phyloP scores from a whole-genome alignment of 2,113 vertebrate species.

The Eurypyga helias region DNA sequence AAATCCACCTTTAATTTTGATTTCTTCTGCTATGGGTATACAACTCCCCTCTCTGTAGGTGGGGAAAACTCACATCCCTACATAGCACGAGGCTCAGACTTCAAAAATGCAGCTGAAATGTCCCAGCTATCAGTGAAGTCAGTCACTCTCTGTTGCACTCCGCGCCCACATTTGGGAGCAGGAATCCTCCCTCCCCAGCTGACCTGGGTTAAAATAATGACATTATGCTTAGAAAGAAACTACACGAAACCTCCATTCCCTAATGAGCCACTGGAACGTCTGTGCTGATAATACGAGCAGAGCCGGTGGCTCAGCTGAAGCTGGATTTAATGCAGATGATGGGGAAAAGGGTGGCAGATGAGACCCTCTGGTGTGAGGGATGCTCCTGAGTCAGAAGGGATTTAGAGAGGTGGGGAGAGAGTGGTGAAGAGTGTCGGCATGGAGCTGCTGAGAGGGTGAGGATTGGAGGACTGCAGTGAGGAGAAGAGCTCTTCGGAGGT shows the following conservation, averaged over 20 bases:
- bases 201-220: not conserved
- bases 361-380: not conserved
- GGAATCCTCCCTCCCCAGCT: not conserved
- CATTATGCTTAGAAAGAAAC: not conserved
- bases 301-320: not conserved
- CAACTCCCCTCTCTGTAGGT: not conserved
- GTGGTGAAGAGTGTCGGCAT: accelerated
- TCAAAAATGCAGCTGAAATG: not conserved
- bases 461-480: not conserved
- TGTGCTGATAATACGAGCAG: not conserved
- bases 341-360: not conserved
- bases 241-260: not conserved
- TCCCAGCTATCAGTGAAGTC: not conserved
- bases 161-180: not conserved
- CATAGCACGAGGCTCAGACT: not conserved
- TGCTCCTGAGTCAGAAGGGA: not conserved
- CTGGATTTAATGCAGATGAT: not conserved
- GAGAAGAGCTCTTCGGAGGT: not conserved
- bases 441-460: not conserved
- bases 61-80: not conserved
- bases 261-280: not conserved
- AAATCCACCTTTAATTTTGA: not conserved
- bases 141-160: not conserved
- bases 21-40: not conserved
- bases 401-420: not conserved